phyloP scores from a whole-genome alignment of 2,797 vertebrate species.

The Phaenicophaeus curvirostris region DNA sequence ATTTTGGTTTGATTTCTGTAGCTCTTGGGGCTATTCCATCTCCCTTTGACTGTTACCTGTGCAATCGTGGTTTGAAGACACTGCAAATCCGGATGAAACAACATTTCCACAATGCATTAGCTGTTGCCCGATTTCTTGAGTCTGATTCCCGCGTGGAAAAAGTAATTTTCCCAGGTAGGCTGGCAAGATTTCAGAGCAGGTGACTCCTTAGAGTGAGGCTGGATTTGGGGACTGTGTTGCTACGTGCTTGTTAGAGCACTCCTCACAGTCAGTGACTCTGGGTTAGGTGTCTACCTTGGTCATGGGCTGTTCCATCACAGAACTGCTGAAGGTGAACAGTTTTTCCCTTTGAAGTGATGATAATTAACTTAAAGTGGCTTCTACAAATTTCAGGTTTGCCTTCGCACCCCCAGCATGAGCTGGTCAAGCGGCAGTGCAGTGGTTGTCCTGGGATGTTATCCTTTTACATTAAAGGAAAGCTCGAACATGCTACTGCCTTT shows the following conservation, averaged over 20 bases:
- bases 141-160: constrained; percentile 82
- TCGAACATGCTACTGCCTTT: constrained; percentile 83
- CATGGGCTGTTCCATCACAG: background rate
- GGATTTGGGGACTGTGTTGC: background rate
- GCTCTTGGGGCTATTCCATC: constrained; percentile 90
- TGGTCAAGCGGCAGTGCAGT: constrained; percentile 87
- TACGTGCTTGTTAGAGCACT: background rate
- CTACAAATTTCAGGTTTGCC: constrained; percentile 80
- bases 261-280: rapidly evolving
- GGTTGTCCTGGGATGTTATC: constrained; percentile 90
- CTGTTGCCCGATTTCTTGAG: constrained; percentile 86
- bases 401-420: constrained; percentile 89
- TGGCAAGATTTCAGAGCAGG: background rate
- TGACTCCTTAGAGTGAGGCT: background rate
- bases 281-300: background rate
- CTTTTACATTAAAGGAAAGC: constrained; percentile 89
- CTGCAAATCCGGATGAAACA: constrained; percentile 89
- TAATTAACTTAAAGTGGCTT: background rate
- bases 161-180: constrained; percentile 90
- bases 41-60: constrained; percentile 92
- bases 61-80: constrained; percentile 92
- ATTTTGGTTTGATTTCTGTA: constrained; percentile 26
- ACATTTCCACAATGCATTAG: constrained; percentile 88
- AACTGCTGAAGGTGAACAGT: background rate
- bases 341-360: background rate